Conservation (phyloP, 2,113 vertebrate species). For the Ranitomeya variabilis region DNA sequence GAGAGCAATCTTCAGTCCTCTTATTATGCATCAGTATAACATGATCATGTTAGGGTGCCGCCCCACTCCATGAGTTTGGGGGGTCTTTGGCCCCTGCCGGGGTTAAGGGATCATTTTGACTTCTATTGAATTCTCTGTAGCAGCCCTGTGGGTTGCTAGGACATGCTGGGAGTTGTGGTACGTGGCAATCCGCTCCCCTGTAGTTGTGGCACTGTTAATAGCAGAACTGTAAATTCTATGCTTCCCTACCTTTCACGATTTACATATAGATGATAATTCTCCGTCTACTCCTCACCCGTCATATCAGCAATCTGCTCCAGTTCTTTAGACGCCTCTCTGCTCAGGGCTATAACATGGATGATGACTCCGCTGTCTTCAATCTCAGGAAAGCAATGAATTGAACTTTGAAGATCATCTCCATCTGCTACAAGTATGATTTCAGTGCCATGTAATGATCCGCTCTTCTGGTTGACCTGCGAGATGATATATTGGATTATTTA, state of each 20-base stretch:
- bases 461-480: slow-evolving; percentile 64
- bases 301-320: slow-evolving; percentile 63
- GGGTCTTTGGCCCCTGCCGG: too few species aligned
- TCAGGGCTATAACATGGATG: slow-evolving; percentile 69
- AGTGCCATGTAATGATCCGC: slow-evolving; percentile 62
- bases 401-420: slow-evolving; percentile 34
- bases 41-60: too few species aligned
- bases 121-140: too few species aligned
- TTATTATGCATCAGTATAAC: too few species aligned
- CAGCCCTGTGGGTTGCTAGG: too few species aligned
- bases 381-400: slow-evolving; percentile 57
- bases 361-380: slow-evolving; percentile 63
- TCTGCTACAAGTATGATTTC: slow-evolving; percentile 69
- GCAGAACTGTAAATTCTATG: not conserved
- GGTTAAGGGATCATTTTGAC: too few species aligned
- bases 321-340: slow-evolving; percentile 51
- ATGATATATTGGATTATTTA: not conserved
- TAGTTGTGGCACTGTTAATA: not conserved
- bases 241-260: not conserved
- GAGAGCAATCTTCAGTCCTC: too few species aligned
- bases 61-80: too few species aligned
- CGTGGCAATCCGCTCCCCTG: not conserved
- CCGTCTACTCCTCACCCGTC: slow-evolving; percentile 64
- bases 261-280: not conserved
- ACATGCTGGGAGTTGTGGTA: not conserved